These are phyloP conservation scores for Crotalus helleri DNA, from an alignment of 2,113 vertebrate genomes.

Conservation along the genomic window DNA sequence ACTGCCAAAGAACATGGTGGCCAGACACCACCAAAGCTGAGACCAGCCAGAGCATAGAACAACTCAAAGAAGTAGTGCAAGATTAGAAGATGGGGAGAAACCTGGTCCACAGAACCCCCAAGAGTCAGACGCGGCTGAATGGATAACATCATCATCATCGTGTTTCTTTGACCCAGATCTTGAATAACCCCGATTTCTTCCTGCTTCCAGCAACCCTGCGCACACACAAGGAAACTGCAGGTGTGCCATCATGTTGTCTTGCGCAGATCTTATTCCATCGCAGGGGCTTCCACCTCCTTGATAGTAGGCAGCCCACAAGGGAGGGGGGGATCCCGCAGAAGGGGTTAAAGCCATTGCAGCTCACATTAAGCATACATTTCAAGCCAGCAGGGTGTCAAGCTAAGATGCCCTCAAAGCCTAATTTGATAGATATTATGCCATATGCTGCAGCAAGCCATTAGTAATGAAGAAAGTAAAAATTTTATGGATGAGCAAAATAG, in stretches of 20 bases:
- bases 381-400: slow-evolving; percentile 78
- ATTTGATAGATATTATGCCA: slow-evolving; percentile 86
- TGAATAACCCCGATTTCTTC: too few species aligned
- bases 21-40: too few species aligned
- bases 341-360: slow-evolving; percentile 75
- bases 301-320: slow-evolving; percentile 32
- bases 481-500: slow-evolving; percentile 84
- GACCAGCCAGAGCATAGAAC: too few species aligned
- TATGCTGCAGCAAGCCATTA: slow-evolving; percentile 75
- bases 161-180: background rate
- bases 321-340: slow-evolving; percentile 36
- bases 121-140: background rate
- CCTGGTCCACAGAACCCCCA: background rate
- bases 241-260: background rate
- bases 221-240: slow-evolving; percentile 19
- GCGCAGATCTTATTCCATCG: slow-evolving; percentile 5
- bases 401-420: slow-evolving; percentile 84
- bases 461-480: slow-evolving; percentile 84
- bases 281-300: slow-evolving; percentile 37
- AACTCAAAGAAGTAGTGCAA: too few species aligned
- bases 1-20: too few species aligned
- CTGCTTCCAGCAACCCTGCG: background rate
- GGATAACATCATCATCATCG: background rate
- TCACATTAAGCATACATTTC: slow-evolving; percentile 78
- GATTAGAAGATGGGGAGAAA: background rate